phyloP scores from a whole-genome alignment of 2,113 vertebrate genomes.

The Puma concolor region DNA sequence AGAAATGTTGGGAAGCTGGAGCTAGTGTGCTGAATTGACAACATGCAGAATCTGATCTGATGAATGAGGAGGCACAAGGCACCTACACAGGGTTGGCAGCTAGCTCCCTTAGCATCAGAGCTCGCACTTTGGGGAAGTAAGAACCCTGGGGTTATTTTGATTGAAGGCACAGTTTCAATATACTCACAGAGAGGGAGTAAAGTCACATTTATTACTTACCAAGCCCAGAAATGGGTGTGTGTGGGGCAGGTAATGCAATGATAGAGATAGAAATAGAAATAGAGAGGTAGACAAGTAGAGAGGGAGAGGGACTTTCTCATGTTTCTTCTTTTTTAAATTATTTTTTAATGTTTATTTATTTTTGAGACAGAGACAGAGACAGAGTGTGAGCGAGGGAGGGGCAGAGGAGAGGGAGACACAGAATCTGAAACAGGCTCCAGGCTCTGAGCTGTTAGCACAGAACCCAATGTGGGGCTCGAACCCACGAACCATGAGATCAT shows the following conservation, averaged over 20 bases:
- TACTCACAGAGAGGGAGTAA: background rate
- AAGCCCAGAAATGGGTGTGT: background rate
- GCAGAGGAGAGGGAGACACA: too few relatives aligned
- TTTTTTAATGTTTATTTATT: too few relatives aligned
- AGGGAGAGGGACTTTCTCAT: background rate
- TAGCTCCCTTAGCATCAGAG: background rate
- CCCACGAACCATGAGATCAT: too few relatives aligned
- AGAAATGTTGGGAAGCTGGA: background rate
- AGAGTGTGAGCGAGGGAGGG: too few relatives aligned
- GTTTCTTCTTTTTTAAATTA: background rate
- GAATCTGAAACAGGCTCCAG: too few relatives aligned
- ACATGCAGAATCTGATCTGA: background rate
- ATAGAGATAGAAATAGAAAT: too few relatives aligned
- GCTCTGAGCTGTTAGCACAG: too few relatives aligned
- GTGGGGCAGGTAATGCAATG: background rate
- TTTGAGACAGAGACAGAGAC: too few relatives aligned
- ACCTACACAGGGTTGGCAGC: background rate
- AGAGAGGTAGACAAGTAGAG: background rate
- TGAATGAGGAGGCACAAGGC: background rate
- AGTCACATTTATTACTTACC: background rate
- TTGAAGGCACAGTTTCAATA: background rate
- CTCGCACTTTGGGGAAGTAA: background rate
- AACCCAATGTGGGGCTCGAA: too few relatives aligned
- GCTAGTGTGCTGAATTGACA: background rate
- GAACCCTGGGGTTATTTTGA: background rate